Evolutionary conservation across 2,888 invertebrate genomes (phyloP).

Genomic region (Lasioglossum leucozonium): DNA sequence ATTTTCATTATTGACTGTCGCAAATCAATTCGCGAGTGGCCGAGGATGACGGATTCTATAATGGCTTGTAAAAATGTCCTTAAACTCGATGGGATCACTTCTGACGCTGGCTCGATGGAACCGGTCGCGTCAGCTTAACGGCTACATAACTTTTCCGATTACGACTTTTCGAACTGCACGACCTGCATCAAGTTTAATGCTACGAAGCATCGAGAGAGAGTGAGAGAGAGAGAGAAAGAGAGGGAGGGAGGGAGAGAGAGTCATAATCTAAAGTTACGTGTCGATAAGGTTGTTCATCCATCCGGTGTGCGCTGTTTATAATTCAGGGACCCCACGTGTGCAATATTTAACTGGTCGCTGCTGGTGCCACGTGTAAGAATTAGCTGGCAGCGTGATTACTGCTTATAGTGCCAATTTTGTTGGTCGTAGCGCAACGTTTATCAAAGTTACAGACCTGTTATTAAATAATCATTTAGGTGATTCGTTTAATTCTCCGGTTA

Average conservation of each 20-base stretch:
- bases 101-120: not conserved
- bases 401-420: not conserved
- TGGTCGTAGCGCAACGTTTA: not conserved
- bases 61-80: conserved; percentile 8
- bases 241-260: not conserved
- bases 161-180: conserved; percentile 30
- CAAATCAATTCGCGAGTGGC: not conserved
- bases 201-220: not conserved
- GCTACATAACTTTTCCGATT: conserved; percentile 45
- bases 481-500: not conserved
- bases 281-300: conserved; percentile 13
- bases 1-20: not conserved
- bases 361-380: not conserved
- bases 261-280: conserved; percentile 32
- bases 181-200: conserved; percentile 36
- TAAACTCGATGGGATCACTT: conserved; percentile 10
- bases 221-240: not conserved
- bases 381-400: not conserved
- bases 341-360: not conserved
- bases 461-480: not conserved
- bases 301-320: conserved; percentile 3
- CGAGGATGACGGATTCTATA: not conserved
- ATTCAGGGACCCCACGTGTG: conserved; percentile 4
- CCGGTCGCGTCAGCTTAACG: conserved; percentile 33
- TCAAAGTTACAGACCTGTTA: not conserved